Conservation (phyloP, 2,113 vertebrate species). For the Rhadina sibilatrix region DNA sequence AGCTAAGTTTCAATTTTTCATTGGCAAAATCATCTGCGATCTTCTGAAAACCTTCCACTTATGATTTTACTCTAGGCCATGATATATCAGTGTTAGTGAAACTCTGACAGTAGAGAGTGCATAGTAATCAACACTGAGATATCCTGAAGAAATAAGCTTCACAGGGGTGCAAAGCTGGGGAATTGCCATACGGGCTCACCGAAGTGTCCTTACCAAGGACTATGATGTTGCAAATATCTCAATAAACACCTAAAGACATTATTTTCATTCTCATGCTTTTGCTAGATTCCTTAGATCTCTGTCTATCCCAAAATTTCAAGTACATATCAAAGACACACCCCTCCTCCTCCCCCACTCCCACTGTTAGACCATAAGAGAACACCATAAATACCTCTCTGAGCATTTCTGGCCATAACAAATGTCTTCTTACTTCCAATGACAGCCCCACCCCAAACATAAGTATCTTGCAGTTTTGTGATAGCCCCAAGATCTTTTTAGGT, state of each 20-base stretch:
- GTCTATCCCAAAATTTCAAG: background rate
- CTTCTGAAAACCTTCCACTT: background rate
- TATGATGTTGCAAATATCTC: background rate
- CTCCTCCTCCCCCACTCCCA: background rate
- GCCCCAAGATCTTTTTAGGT: background rate
- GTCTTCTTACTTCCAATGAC: background rate
- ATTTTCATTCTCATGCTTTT: background rate
- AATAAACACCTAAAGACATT: background rate
- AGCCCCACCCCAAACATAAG: background rate
- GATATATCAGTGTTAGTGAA: background rate
- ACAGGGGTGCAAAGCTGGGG: background rate
- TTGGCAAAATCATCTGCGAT: background rate
- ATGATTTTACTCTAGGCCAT: background rate
- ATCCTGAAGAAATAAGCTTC: background rate
- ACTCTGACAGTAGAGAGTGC: background rate
- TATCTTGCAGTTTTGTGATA: background rate
- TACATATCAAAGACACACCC: background rate
- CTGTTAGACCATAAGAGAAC: accelerated
- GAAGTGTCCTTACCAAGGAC: background rate
- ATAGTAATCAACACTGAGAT: background rate
- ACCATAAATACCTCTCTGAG: background rate
- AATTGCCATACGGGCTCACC: background rate
- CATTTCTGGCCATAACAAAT: background rate
- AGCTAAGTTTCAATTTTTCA: background rate
- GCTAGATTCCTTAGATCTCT: background rate